A percentile compares a stretch with the other conserved stretches of the same genome.
phyloP scores from a whole-genome alignment of 2,888 invertebrate genomes.

The Dugesia japonica region DNA sequence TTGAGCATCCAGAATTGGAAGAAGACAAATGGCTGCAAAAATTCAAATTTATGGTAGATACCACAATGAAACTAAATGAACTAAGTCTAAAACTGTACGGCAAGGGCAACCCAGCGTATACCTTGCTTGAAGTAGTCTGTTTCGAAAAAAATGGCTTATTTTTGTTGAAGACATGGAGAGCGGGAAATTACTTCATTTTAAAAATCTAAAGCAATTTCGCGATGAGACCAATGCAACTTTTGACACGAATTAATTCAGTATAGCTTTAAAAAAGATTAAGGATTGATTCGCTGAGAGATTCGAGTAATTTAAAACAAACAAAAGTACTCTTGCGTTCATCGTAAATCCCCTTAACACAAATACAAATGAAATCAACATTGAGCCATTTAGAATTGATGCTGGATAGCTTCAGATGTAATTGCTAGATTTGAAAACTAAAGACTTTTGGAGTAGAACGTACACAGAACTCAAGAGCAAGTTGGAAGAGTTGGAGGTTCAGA shows the following conservation, averaged over 20 bases:
- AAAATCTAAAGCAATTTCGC: no score
- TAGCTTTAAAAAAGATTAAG: no score
- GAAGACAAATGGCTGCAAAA: no score
- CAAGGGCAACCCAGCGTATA: background rate
- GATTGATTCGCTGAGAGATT: no score
- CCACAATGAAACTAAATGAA: slow-evolving; percentile 5
- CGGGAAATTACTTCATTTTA: no score
- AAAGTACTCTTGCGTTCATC: slow-evolving; percentile 6
- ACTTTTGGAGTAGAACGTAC: background rate
- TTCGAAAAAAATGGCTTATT: no score
- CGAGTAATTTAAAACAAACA: background rate
- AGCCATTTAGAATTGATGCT: background rate
- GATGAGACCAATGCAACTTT: no score
- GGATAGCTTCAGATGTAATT: background rate
- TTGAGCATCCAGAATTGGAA: no score
- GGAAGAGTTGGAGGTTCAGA: background rate
- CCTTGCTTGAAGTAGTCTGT: no score
- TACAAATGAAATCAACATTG: slow-evolving; percentile 11
- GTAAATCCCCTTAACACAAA: background rate
- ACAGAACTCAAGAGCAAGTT: slow-evolving; percentile 6
- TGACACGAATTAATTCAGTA: no score
- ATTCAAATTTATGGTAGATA: background rate
- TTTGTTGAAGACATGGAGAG: no score
- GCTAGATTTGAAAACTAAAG: background rate
- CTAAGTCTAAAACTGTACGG: background rate